phyloP scores from a whole-genome alignment of 2,888 invertebrate species.

The Agrochola circellaris region DNA sequence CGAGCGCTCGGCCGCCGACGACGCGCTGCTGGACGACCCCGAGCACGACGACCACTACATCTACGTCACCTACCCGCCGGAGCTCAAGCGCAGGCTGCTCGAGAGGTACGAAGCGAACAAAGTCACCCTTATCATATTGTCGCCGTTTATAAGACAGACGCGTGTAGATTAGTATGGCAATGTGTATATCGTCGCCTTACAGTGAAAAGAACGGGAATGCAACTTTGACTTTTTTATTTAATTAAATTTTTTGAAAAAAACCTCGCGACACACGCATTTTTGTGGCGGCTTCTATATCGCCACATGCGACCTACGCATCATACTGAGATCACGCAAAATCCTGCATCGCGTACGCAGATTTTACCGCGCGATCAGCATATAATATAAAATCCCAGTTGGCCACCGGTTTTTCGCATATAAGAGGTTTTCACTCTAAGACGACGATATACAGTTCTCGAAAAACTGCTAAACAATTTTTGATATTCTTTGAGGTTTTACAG shows the following conservation, averaged over 20 bases:
- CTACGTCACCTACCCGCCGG: conserved; percentile 96
- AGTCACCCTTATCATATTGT: conserved; percentile 83
- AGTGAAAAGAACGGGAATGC: no score
- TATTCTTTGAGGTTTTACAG: neutral
- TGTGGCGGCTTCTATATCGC: no score
- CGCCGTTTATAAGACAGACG: conserved; percentile 83
- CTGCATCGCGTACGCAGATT: no score
- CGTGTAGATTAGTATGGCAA: conserved; percentile 74
- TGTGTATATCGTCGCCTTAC: neutral
- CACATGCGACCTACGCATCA: no score
- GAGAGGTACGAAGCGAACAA: conserved; percentile 92
- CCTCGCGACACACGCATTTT: no score
- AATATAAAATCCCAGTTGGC: no score
- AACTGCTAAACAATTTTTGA: neutral
- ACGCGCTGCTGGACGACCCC: conserved; percentile 83
- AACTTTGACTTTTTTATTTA: no score
- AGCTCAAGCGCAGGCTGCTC: conserved; percentile 95
- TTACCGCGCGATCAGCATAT: no score
- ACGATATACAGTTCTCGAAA: neutral
- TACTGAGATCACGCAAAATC: no score
- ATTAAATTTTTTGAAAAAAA: no score
- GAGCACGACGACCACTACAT: conserved; percentile 95
- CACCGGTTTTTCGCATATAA: no score
- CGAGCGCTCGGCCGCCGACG: conserved; percentile 85
- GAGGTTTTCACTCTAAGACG: no score